Percentiles rank a stretch among this genome's conserved stretches.
phyloP scores from a whole-genome alignment of 1,140 invertebrate species.

The Halictus rubicundus region DNA sequence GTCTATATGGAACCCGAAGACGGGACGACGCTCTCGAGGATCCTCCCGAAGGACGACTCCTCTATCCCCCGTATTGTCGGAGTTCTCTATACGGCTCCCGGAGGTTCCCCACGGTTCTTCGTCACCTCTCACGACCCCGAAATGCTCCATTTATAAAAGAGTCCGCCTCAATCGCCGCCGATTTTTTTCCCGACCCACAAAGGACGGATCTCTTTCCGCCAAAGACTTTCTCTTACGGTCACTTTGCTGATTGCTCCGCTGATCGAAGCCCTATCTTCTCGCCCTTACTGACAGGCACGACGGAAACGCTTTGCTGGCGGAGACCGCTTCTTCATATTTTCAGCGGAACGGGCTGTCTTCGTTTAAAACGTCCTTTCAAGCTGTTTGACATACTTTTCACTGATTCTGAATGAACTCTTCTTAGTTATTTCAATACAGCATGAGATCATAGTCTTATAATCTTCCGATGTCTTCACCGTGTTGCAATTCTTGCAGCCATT shows the following conservation, averaged over 20 bases:
- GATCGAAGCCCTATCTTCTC: background rate
- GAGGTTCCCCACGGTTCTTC: conserved; percentile 48
- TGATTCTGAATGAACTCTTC: too few relatives aligned
- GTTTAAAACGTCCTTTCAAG: too few relatives aligned
- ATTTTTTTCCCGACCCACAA: conserved; percentile 44
- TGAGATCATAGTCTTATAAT: too few relatives aligned
- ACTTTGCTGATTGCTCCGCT: conserved; percentile 28
- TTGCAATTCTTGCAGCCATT: too few relatives aligned
- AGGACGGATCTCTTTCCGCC: conserved; percentile 20
- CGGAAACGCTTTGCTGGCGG: too few relatives aligned
- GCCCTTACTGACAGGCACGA: background rate
- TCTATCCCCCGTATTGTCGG: conserved; percentile 53
- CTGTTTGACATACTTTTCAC: too few relatives aligned
- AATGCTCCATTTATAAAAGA: conserved; percentile 58
- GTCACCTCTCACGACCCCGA: conserved; percentile 56
- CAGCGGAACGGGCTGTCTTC: too few relatives aligned
- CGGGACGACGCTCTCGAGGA: conserved; percentile 31
- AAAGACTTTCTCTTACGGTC: conserved; percentile 18
- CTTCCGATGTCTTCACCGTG: too few relatives aligned
- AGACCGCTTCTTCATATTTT: background rate
- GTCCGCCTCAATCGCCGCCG: conserved; percentile 19
- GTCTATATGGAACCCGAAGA: conserved; percentile 52
- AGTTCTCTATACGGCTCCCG: conserved; percentile 44
- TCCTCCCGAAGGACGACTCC: conserved; percentile 36
- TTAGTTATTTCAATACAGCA: too few relatives aligned